A percentile compares a stretch with the other conserved stretches of the same genome.
Evolutionary conservation across 2,113 vertebrate genomes (phyloP).

Genomic region (Vicugna pacos): DNA sequence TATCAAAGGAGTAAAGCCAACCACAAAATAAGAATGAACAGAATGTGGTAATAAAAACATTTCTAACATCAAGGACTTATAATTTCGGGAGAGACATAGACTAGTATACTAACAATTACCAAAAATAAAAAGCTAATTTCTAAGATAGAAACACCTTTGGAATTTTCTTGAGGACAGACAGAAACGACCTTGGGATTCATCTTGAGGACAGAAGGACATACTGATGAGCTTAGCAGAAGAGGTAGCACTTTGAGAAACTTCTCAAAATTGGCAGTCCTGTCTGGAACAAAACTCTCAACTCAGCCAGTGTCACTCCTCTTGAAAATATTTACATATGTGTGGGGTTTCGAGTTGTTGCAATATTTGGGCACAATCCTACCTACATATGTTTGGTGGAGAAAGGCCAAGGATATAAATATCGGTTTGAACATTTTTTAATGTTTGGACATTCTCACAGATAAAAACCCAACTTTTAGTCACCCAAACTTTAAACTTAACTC

Average conservation of each 20-base stretch:
- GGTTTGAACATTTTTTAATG: background rate
- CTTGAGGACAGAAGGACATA: background rate
- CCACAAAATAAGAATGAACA: no score
- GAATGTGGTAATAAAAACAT: background rate
- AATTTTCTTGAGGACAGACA: background rate
- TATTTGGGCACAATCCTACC: background rate
- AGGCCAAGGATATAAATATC: background rate
- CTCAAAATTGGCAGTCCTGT: background rate
- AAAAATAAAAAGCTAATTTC: conserved; percentile 2
- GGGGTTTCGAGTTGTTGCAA: background rate
- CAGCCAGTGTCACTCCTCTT: background rate
- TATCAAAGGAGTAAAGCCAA: no score
- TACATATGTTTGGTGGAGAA: background rate
- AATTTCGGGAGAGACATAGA: background rate
- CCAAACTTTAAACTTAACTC: background rate
- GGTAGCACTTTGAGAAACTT: background rate
- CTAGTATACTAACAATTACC: background rate
- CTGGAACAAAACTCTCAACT: background rate
- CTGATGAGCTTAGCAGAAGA: background rate
- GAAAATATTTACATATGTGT: background rate
- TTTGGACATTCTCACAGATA: background rate
- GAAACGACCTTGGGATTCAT: background rate
- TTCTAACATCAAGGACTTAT: background rate
- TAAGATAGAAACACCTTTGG: background rate
- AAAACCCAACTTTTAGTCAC: background rate